phyloP scores from a whole-genome alignment of 2,113 vertebrate species.

The Picathartes gymnocephalus region DNA sequence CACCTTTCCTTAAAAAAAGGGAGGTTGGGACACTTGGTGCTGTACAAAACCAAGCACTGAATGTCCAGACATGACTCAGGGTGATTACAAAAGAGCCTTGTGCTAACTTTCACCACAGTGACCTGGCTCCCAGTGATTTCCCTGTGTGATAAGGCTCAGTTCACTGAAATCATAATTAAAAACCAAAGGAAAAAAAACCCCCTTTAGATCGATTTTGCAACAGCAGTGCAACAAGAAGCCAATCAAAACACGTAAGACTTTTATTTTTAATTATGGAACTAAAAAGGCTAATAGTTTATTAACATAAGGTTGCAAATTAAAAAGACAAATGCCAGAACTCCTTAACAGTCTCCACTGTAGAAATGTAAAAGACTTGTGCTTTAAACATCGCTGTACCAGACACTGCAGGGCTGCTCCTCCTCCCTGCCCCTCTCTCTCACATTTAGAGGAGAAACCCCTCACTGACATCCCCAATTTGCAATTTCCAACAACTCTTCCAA shows the following conservation, averaged over 20 bases:
- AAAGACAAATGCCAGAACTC: slow-evolving; percentile 2
- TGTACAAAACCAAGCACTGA: neutral
- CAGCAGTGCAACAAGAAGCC: neutral
- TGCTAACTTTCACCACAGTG: slow-evolving; percentile 35
- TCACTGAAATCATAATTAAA: neutral
- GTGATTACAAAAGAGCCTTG: neutral
- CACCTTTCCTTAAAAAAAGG: neutral
- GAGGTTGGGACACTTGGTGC: slow-evolving; percentile 3
- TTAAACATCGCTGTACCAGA: neutral
- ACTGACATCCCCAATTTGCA: rapidly evolving
- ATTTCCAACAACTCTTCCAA: rapidly evolving
- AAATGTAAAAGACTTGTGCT: slow-evolving; percentile 7
- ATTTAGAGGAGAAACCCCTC: neutral
- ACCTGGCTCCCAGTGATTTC: slow-evolving; percentile 18
- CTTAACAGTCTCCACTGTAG: neutral
- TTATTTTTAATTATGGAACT: slow-evolving; percentile 22
- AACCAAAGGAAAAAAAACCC: neutral
- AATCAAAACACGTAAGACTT: neutral
- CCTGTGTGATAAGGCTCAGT: neutral
- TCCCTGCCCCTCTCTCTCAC: neutral
- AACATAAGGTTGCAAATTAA: slow-evolving; percentile 5
- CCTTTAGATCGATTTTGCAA: neutral
- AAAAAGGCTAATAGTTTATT: slow-evolving; percentile 38
- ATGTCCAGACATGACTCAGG: slow-evolving; percentile 46
- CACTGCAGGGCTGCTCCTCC: neutral